phyloP scores from a whole-genome alignment of 2,888 invertebrate species.

The Hecatera dysodea region DNA sequence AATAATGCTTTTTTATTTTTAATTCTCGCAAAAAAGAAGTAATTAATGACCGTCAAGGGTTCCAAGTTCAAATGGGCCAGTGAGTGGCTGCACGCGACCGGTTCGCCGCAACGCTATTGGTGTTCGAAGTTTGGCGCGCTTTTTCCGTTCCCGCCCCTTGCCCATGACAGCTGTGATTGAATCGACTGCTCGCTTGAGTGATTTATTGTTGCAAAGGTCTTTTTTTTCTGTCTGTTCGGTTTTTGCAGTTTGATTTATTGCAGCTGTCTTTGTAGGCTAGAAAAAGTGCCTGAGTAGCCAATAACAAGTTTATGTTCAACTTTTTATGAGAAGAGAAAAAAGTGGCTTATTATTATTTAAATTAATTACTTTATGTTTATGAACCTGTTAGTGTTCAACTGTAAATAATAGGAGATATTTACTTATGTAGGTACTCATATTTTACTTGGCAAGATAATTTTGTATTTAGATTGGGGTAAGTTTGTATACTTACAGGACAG shows the following conservation, averaged over 20 bases:
- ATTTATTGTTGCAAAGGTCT: slow-evolving; percentile 84
- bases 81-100: slow-evolving; percentile 78
- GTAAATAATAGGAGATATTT: background rate
- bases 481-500: background rate
- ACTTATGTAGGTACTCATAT: background rate
- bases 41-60: slow-evolving; percentile 84
- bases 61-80: slow-evolving; percentile 87
- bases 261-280: slow-evolving; percentile 69
- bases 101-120: slow-evolving; percentile 84
- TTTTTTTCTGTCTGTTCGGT: slow-evolving; percentile 75
- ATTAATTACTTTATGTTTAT: slow-evolving; percentile 20
- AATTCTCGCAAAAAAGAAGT: slow-evolving; percentile 73
- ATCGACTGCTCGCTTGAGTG: slow-evolving; percentile 83
- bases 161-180: slow-evolving; percentile 89
- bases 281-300: slow-evolving; percentile 53
- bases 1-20: slow-evolving; percentile 61
- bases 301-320: slow-evolving; percentile 43
- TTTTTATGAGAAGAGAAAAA: slow-evolving; percentile 42
- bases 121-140: slow-evolving; percentile 88
- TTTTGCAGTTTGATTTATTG: slow-evolving; percentile 83
- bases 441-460: background rate
- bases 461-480: background rate
- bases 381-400: background rate
- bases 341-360: background rate
- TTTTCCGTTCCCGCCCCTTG: slow-evolving; percentile 88